Evolutionary conservation across 2,797 vertebrate species (phyloP).

Genomic region (Mormyrus proboscirostris): DNA sequence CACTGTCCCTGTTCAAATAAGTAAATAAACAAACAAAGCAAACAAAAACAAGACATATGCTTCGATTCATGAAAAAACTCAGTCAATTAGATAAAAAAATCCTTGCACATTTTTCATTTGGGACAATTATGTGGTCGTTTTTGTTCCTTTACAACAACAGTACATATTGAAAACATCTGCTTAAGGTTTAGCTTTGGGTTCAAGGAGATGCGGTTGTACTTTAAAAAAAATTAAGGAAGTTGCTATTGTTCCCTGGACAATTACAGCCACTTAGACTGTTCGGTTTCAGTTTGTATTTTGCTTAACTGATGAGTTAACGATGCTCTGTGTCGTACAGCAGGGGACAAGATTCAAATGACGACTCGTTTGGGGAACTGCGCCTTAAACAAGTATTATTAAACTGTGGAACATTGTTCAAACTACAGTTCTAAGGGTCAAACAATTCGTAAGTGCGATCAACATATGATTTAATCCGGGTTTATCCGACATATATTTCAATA

Average conservation of each 20-base stretch:
- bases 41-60: background rate
- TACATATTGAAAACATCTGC: background rate
- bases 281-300: background rate
- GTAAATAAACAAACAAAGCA: too few relatives aligned
- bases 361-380: background rate
- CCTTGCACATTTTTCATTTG: background rate
- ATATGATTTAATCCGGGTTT: background rate
- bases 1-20: too few relatives aligned
- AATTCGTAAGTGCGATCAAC: background rate
- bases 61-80: background rate
- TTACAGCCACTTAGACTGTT: background rate
- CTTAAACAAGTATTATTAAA: background rate
- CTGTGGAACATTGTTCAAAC: background rate
- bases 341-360: background rate
- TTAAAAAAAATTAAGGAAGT: background rate
- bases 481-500: background rate
- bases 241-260: background rate
- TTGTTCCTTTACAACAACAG: background rate
- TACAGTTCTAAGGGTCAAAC: background rate
- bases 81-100: background rate
- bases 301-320: background rate
- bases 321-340: background rate
- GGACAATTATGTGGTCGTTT: background rate
- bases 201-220: background rate
- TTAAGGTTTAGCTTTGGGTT: background rate